Percentiles rank a stretch among this genome's conserved stretches.
Evolutionary conservation across 2,797 vertebrate species (phyloP).

Genomic region (Kryptolebias ocellatus): DNA sequence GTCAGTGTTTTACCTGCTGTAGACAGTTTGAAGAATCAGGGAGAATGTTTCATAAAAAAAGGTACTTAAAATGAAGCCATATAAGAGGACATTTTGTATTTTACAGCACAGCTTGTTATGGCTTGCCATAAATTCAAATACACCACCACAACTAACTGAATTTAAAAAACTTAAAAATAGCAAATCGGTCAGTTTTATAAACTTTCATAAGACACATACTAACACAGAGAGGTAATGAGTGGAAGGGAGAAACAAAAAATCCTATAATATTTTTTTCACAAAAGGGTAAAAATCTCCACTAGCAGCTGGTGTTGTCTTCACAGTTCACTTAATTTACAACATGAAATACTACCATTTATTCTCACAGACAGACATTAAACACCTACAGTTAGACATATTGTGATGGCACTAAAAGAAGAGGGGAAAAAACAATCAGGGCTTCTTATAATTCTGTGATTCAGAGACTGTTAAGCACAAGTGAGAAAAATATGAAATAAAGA

Average conservation of each 20-base stretch:
- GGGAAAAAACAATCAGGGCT: neutral
- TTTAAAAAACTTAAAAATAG: too few species aligned
- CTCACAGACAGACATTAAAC: slow-evolving; percentile 20
- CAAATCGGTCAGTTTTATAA: too few species aligned
- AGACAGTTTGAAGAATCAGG: neutral
- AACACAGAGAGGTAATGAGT: slow-evolving; percentile 3
- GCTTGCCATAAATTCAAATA: neutral
- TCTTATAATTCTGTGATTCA: slow-evolving; percentile 16
- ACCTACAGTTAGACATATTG: slow-evolving; percentile 22
- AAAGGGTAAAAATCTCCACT: slow-evolving; percentile 11
- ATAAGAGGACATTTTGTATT: neutral
- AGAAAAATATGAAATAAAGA: neutral
- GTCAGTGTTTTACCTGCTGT: too few species aligned
- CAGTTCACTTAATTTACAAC: slow-evolving; percentile 11
- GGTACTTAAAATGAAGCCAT: neutral
- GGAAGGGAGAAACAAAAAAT: slow-evolving; percentile 9
- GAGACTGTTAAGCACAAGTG: slow-evolving; percentile 6
- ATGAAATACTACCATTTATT: slow-evolving; percentile 7
- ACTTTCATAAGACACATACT: neutral
- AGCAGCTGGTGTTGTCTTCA: slow-evolving; percentile 60
- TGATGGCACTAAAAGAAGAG: neutral
- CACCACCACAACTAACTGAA: too few species aligned
- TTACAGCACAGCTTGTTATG: too few species aligned
- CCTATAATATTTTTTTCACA: slow-evolving; percentile 16
- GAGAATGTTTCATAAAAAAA: neutral